Conservation (phyloP, 2,113 vertebrate species). For the Mobula hypostoma region DNA sequence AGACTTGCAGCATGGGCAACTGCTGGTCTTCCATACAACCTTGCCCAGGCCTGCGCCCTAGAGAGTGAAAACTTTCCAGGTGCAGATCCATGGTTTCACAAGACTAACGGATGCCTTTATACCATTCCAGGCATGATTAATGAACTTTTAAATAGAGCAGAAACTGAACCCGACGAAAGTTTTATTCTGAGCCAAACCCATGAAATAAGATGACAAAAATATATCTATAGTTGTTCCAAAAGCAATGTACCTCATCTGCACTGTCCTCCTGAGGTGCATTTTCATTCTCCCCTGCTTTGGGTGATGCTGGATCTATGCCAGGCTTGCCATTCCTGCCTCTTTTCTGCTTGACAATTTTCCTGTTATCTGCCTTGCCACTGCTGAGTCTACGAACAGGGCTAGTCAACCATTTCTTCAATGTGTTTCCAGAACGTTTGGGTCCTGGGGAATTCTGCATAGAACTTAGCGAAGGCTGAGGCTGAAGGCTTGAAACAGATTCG, state of each 20-base stretch:
- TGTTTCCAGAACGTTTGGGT: conserved; percentile 91
- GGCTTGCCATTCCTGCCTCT: conserved; percentile 77
- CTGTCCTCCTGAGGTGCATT: conserved; percentile 75
- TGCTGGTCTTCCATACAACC: too few relatives aligned
- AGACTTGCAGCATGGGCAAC: too few relatives aligned
- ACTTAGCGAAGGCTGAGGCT: conserved; percentile 80
- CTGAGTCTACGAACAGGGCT: conserved; percentile 90
- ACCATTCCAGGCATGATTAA: neutral
- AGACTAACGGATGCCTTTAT: too few relatives aligned
- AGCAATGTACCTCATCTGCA: conserved; percentile 69
- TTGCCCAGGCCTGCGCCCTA: too few relatives aligned
- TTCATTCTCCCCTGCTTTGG: conserved; percentile 64
- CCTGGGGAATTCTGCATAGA: conserved; percentile 87
- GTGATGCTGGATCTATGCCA: conserved; percentile 78
- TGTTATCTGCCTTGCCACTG: conserved; percentile 83
- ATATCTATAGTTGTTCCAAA: neutral
- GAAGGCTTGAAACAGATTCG: conserved; percentile 85
- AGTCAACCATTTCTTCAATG: conserved; percentile 91
- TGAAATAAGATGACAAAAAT: neutral
- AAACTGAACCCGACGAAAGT: neutral
- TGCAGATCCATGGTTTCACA: too few relatives aligned
- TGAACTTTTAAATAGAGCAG: neutral
- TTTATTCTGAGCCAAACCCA: neutral
- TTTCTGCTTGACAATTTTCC: conserved; percentile 65
- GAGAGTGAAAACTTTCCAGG: too few relatives aligned